Evolutionary conservation across 2,888 invertebrate genomes (phyloP), one percentile per base, ranked within the genome.

Genomic region (Ctenicera cuprea): DNA sequence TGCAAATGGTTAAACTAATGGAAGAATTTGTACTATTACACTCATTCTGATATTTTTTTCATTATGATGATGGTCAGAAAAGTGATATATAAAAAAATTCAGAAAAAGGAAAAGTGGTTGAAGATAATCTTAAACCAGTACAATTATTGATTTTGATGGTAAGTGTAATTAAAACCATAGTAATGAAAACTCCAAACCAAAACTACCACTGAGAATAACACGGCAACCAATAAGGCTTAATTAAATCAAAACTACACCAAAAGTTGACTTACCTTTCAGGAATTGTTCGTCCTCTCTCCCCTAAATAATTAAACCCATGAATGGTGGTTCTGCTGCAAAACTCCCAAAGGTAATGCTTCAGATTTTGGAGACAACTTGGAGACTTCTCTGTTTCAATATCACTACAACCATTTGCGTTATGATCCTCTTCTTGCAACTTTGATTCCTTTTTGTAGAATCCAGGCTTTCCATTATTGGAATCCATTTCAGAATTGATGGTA

Each of bases 281-380:
- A 14, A 82, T 73, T 1, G 84, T 82, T 62, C 87, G 79, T 12
- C 83, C 82, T 20, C 81, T 81, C 75, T 87, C 87, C 8, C 86
- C 86, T 79, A 87, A 82, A 78, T 87, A 87, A 68, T 84, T 81
- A 59, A 87, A 83, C 0, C 87, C 87, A 76, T 87, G 87, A 12
- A 87, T 82, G 30, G 86, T 84, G 8, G 86, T 86, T 71, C 83
- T 83, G 41, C 79, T 81, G 16, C 84, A 82, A 73, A 82, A 87
- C 75, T 86, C 85, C 9, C 26, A 33, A n/a, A 57, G 20, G 14
- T 71, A 64, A 22, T 52, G 57, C 3, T 22, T 7, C 1, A 48
- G 12, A 43, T 71, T 63, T 64, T 48, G 16, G 18, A 14, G 14
- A n/a, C 20, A 54, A 26, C 9, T 18, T 4, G 20, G 20, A 12